Conservation (phyloP, 1,140 invertebrate genomes). For the Nasonia giraulti region DNA sequence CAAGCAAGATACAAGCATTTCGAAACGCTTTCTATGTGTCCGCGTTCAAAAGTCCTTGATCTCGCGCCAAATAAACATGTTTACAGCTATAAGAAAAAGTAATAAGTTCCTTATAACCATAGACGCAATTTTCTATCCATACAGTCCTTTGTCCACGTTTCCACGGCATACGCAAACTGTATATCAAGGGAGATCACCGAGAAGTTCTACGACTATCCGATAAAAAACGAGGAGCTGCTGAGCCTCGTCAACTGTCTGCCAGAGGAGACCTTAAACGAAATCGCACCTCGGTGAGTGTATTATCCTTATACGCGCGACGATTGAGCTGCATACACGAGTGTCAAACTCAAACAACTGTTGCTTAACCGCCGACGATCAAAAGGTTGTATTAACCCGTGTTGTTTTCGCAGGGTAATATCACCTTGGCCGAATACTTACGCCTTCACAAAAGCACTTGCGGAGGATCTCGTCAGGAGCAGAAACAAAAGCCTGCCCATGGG, state of each 20-base stretch:
- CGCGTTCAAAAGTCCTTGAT: neutral
- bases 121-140: constrained; percentile 40
- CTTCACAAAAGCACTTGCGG: constrained; percentile 84
- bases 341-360: neutral
- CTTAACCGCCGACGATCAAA: neutral
- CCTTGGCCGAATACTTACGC: constrained; percentile 84
- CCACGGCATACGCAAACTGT: constrained; percentile 83
- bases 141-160: constrained; percentile 80
- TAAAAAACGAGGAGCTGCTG: constrained; percentile 79
- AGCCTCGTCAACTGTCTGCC: constrained; percentile 74
- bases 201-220: constrained; percentile 81
- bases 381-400: neutral
- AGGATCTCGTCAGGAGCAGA: constrained; percentile 77
- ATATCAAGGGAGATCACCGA: constrained; percentile 76
- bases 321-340: no score
- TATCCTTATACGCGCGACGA: neutral
- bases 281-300: constrained; percentile 74
- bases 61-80: neutral
- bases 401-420: constrained; percentile 75
- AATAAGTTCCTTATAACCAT: neutral
- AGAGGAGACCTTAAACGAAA: constrained; percentile 73
- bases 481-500: constrained; percentile 79
- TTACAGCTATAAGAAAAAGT: constrained; percentile 6
- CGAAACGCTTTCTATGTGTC: neutral
- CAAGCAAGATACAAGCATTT: neutral